Evolutionary conservation across 2,797 vertebrate species (phyloP).

Genomic region (Galagoides demidoff): DNA sequence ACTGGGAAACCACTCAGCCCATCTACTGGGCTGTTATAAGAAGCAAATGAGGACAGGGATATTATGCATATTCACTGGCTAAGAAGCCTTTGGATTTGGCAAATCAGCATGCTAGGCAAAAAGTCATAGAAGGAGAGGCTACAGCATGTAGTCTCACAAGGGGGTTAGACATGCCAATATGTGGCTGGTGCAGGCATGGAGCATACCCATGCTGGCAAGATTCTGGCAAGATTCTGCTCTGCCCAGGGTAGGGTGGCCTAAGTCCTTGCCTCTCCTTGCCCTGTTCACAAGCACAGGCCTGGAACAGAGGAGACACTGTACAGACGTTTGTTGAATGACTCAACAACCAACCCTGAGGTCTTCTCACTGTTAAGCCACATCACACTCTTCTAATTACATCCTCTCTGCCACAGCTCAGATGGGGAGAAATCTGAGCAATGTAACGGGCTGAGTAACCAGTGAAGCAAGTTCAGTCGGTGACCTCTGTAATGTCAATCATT

Average conservation of each 20-base stretch:
- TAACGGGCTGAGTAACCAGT: neutral
- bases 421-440: too few species aligned
- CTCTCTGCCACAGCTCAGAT: neutral
- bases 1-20: neutral
- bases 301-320: neutral
- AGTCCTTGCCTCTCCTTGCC: neutral
- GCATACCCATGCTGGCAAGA: too few species aligned
- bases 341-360: fast-evolving
- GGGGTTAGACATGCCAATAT: fast-evolving
- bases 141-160: fast-evolving
- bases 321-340: fast-evolving
- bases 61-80: fast-evolving
- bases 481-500: fast-evolving
- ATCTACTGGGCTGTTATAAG: fast-evolving
- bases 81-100: neutral
- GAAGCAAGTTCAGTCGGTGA: neutral
- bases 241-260: fast-evolving
- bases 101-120: neutral
- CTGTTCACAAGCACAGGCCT: neutral
- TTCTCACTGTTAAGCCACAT: neutral
- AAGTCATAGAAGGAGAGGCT: neutral
- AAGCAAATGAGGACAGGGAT: neutral
- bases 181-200: fast-evolving
- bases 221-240: neutral
- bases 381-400: fast-evolving